Base-by-base conservation (phyloP, 2,113 vertebrate genomes). In the Promerops cafer region DNA sequence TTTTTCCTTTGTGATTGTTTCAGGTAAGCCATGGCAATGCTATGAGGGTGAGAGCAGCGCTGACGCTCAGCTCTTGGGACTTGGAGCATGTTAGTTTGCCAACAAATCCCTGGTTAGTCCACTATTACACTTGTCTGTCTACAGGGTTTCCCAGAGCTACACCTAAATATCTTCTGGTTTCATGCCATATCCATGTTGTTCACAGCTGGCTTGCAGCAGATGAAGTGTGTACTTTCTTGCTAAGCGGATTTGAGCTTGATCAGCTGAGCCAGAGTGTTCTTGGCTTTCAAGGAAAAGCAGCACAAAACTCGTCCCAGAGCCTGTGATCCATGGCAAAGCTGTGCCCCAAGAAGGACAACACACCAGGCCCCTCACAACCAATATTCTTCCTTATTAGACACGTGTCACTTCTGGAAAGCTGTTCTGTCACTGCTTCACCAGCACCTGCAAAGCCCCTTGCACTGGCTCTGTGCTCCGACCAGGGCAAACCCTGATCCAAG, bases 21-120 rank as follows among this genome's bases (percentile, higher is more conserved):
- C 68, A 88, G 66, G 82, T 70, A 65, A 94, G 68, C 31, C 80
- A 60, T 96, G 93, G 94, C 88, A 97, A 63, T 56, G 30, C 75
- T 83, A 23, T 2, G 35, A 87, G 71, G 69, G 15, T 2, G 30
- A 94, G 39, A 47, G 30, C 35, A 86, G 75, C 2, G 23, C 83
- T 70, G 89, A 83, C 0, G 4, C 52, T 57, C 42, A 52, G 85
- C 70, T 75, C 85, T 64, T 83, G 56, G 84, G 89, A 17, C 30
- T 15, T 50, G 79, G 23, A 85, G 39, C 68, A 56, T 0, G 0
- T 23, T 19, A 7, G 39, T 53, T 57, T 76, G 89, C 53, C 77
- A 83, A 28, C 27, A 83, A 66, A 83, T 40, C 75, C 13, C 75
- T 47, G 28, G 15, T 61, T 33, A 92, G 49, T 30, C 79, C 60